Evolutionary conservation across 2,113 vertebrate genomes (phyloP).

Genomic region (Saguinus imperator): DNA sequence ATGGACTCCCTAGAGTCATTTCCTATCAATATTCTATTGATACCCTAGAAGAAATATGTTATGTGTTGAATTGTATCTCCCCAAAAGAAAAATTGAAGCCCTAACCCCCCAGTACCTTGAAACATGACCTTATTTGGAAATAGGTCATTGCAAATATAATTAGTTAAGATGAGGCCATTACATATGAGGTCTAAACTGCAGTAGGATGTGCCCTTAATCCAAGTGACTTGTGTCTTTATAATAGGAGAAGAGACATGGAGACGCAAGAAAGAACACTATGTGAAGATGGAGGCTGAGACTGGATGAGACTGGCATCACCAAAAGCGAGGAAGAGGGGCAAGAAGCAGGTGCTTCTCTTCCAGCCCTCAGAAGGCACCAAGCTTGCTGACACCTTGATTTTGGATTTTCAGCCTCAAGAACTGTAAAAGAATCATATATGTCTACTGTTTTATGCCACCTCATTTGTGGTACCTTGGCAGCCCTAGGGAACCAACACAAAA

Average conservation of each 20-base stretch:
- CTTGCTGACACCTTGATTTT: neutral
- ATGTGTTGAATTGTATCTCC: neutral
- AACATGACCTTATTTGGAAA: conserved; percentile 28
- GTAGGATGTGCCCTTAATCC: neutral
- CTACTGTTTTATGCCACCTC: neutral
- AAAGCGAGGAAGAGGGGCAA: neutral
- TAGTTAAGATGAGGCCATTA: neutral
- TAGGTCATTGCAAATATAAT: neutral
- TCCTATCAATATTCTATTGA: no score
- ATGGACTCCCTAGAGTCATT: neutral
- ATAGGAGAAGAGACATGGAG: neutral
- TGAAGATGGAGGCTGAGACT: neutral
- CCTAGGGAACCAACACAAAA: neutral
- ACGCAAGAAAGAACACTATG: neutral
- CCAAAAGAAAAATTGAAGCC: neutral
- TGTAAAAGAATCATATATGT: neutral
- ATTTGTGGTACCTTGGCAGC: neutral
- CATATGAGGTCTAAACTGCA: no score
- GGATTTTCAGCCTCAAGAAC: neutral
- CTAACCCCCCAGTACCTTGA: neutral
- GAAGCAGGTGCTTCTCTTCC: neutral
- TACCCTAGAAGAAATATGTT: neutral
- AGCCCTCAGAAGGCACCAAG: neutral
- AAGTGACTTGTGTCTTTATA: neutral
- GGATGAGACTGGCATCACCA: neutral